Conservation (phyloP, 2,113 vertebrate genomes). For the Zosterops pallidus region DNA sequence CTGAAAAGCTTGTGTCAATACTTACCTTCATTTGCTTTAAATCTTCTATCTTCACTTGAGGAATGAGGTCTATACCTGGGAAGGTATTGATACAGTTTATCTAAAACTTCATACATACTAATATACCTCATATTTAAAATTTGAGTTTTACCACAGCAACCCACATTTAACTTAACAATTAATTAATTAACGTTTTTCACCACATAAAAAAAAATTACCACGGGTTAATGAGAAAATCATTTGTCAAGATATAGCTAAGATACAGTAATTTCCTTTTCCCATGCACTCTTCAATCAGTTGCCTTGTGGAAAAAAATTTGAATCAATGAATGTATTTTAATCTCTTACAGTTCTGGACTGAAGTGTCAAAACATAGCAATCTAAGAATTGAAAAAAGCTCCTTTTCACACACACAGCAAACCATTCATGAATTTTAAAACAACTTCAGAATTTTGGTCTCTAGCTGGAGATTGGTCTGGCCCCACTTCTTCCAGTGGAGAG, state of each 20-base stretch:
- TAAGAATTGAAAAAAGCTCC: background rate
- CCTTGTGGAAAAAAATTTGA: background rate
- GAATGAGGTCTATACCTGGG: slow-evolving; percentile 85
- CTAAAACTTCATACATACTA: background rate
- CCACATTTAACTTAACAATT: background rate
- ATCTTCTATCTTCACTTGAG: slow-evolving; percentile 95
- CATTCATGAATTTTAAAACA: background rate
- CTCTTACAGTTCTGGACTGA: background rate
- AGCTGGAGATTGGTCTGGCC: background rate
- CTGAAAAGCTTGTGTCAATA: background rate
- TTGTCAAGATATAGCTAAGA: background rate
- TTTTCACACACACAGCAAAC: background rate
- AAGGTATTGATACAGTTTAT: slow-evolving; percentile 30
- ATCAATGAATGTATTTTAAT: background rate
- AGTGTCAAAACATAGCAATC: background rate
- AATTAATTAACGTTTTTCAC: background rate
- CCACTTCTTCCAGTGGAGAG: background rate
- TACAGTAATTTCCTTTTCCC: background rate
- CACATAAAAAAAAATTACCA: background rate
- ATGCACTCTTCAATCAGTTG: background rate
- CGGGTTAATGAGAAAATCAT: background rate
- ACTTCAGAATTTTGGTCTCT: background rate
- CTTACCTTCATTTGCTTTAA: slow-evolving; percentile 98
- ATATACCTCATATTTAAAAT: background rate
- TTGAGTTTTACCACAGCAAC: background rate